Evolutionary conservation across 2,113 vertebrate genomes (phyloP), one percentile per base, ranked within the genome.

Genomic region (Shinisaurus crocodilurus): DNA sequence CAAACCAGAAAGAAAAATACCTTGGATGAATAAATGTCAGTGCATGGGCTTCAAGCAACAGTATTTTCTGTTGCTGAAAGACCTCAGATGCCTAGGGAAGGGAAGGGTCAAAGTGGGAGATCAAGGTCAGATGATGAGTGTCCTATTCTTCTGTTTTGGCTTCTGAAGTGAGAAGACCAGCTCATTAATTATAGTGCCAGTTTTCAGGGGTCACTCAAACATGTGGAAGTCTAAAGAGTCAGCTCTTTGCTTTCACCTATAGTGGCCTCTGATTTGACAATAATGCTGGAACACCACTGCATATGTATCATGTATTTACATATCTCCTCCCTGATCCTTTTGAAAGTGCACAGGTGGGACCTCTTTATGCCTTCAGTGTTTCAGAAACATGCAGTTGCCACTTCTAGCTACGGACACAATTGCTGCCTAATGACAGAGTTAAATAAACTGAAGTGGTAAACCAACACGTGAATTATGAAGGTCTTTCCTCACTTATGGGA

Each of bases 391-490:
- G 5, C 67, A 40, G 65, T 89, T 80, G 75, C 83, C 63, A 7
- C 0, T 82, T 0, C 0, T 32, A 83, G 25, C 84, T 16, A 91
- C 75, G 25, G 75, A 50, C n/a, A 63, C 79, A 3, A 0, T 87
- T 93, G 65, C 65, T 6, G 0, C 43, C 48, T 90, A 85, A 92
- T 54, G 16, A 89, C 25, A 60, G 13, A 69, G 37, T 50, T 89
- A 95, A 95, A 92, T 94, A 96, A 96, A 92, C 92, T n/a, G 29
- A 92, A 90, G 60, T 86, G 76, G 87, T 77, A 92, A 91, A 89
- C 57, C 69, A 93, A 90, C 82, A 84, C 18, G 16, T 92, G 90
- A 93, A 45, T 95, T 92, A 88, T n/a, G 48, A 95, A 94, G 65
- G 8, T 65, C 90, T 84, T 92, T 48, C 48, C 63, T 91, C 29